Evolutionary conservation across 2,113 vertebrate species (phyloP).

Genomic region (Rhinolophus sinicus): DNA sequence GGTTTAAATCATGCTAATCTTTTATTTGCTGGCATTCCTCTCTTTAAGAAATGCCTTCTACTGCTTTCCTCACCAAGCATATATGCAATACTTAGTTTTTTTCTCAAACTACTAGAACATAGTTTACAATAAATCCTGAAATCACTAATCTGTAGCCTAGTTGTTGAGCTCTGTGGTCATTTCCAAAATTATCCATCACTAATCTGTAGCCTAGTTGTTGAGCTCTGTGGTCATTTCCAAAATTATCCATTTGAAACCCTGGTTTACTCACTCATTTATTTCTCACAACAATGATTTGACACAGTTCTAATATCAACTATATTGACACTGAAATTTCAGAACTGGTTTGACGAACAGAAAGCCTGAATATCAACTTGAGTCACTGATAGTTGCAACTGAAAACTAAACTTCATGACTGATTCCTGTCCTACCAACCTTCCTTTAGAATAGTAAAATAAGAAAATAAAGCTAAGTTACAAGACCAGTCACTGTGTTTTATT

Average conservation of each 20-base stretch:
- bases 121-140: constrained; percentile 15
- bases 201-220: background rate
- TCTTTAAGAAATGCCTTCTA: background rate
- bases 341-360: constrained; percentile 23
- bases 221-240: constrained; percentile 15
- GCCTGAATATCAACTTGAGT: constrained; percentile 18
- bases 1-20: background rate
- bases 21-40: background rate
- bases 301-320: constrained; percentile 26
- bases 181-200: constrained; percentile 46
- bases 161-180: constrained; percentile 18
- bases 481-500: background rate
- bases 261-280: constrained; percentile 25
- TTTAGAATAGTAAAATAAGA: background rate
- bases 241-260: constrained; percentile 22
- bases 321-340: constrained; percentile 40
- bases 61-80: background rate
- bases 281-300: constrained; percentile 49
- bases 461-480: constrained; percentile 8
- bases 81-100: background rate
- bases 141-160: background rate
- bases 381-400: background rate
- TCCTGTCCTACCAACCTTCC: background rate
- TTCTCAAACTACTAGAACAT: background rate
- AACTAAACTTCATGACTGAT: constrained; percentile 9